phyloP scores from a whole-genome alignment of 2,888 invertebrate genomes.

The Pristionchus japonicus region DNA sequence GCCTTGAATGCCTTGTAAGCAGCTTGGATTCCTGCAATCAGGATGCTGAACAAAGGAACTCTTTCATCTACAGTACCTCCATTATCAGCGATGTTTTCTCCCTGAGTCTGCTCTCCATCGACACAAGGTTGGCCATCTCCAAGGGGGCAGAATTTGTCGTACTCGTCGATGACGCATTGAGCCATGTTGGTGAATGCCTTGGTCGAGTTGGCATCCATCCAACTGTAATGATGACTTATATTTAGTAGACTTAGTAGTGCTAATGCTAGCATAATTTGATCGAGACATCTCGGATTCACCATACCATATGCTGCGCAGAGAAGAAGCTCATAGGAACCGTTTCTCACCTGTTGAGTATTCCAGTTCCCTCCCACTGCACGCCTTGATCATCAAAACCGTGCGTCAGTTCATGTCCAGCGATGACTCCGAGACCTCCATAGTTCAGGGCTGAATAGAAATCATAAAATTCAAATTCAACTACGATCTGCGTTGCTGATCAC shows the following conservation, averaged over 20 bases:
- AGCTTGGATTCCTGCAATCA: conserved; percentile 74
- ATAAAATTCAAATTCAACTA: too few relatives aligned
- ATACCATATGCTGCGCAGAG: too few relatives aligned
- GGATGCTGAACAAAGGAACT: background rate
- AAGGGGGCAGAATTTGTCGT: conserved; percentile 67
- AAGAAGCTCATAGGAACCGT: background rate
- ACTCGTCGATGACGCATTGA: conserved; percentile 66
- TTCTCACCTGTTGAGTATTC: conserved; percentile 56
- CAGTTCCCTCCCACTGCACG: conserved; percentile 69
- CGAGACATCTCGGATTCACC: too few relatives aligned
- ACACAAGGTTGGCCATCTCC: conserved; percentile 57
- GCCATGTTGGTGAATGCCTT: conserved; percentile 62
- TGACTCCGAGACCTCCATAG: conserved; percentile 96
- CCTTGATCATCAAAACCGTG: conserved; percentile 91
- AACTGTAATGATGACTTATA: conserved; percentile 51
- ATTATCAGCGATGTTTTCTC: conserved; percentile 80
- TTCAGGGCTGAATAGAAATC: too few relatives aligned
- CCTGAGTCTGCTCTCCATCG: conserved; percentile 78
- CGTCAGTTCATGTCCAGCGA: conserved; percentile 96
- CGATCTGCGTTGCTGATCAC: too few relatives aligned
- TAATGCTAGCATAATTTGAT: too few relatives aligned
- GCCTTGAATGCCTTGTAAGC: conserved; percentile 66
- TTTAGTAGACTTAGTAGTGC: too few relatives aligned
- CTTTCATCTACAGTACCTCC: conserved; percentile 68
- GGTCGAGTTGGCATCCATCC: conserved; percentile 66